Conservation (phyloP, 64 coral and sea anemone species). For the Acropora tenuis region DNA sequence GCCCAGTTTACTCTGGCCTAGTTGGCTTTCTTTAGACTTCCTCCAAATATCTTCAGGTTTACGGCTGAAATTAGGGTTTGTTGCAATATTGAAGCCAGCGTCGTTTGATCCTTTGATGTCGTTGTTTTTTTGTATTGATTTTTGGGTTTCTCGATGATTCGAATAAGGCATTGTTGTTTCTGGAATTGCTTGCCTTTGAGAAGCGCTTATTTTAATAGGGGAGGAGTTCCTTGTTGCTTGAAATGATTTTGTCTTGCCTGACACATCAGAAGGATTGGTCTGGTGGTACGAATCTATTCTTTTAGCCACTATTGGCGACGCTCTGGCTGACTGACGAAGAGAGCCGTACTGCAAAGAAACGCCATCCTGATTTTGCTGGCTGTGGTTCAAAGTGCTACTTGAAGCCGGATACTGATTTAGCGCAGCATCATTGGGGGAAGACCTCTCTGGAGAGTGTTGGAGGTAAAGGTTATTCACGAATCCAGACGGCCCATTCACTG, state of each 20-base stretch:
- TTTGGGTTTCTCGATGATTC: not conserved
- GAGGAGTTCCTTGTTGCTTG: not conserved
- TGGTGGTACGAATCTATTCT: not conserved
- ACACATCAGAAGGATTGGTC: not conserved
- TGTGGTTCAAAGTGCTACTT: constrained; percentile 1
- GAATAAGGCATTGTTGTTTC: not conserved
- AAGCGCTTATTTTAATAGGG: not conserved
- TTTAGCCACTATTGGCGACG: not conserved
- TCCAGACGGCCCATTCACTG: not conserved
- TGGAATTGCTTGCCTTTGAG: not conserved
- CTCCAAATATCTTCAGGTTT: constrained; percentile 6
- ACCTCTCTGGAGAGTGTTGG: not conserved
- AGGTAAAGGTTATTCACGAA: not conserved
- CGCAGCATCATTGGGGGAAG: not conserved
- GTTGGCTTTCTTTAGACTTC: not conserved
- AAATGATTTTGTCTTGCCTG: not conserved
- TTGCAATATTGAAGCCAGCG: not conserved
- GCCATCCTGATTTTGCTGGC: not conserved
- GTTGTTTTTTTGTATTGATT: not conserved
- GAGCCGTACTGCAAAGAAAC: not conserved
- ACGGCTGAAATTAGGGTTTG: constrained; percentile 23
- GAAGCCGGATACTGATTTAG: not conserved
- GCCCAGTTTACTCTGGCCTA: not conserved
- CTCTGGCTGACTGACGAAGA: not conserved
- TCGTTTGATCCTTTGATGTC: not conserved